Base-by-base conservation (phyloP, 2,113 vertebrate species). In the Pagrus major region DNA sequence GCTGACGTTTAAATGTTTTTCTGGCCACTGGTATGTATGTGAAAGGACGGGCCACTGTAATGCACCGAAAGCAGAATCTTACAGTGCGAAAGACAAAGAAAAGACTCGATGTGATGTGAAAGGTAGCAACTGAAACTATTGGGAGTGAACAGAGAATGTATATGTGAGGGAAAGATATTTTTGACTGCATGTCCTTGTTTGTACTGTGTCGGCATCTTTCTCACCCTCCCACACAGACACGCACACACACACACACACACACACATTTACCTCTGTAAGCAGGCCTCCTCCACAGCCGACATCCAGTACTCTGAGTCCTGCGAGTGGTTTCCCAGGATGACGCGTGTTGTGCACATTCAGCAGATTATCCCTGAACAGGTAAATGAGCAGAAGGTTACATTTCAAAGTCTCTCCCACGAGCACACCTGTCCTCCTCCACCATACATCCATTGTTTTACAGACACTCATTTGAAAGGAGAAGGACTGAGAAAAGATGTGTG, bases 201-300 rank as follows among this genome's bases (percentile, higher is more conserved):
- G 15, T 25, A 46, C 37, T 15, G 18, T 33, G 1, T 46, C 39
- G 35, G 71, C n/a, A 23, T 31, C 47, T 60, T 37, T 63, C n/a
- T 71, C 39, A 25, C 6, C 25, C 35, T 21, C 18, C 20, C 54
- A 15, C 51, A 27, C 51, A 27, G 9, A 68, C 25, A 55, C 33
- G 70, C 21, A 49, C 44, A 64, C 47, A 74, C 20, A 60, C 12
- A 41, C 55, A 77, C 20, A 60, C 21, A 51, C 60, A 35, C 31
- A 61, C n/a, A 47, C 9, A 16, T 12, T 80, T 93, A 99, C 98
- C 96, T 99, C 98, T 69, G 96, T 93, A 54, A 99, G 94, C 71
- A 99, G 84, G 18, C 98, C 98, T 71, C 98, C 97, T 0, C 98
- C 98, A 47, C 98, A 99, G 90, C 98, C 97, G 31, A 99, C 94